Evolutionary conservation across 2,113 vertebrate genomes (phyloP), one percentile per base, ranked within the genome.

Genomic region (Euleptes europaea): DNA sequence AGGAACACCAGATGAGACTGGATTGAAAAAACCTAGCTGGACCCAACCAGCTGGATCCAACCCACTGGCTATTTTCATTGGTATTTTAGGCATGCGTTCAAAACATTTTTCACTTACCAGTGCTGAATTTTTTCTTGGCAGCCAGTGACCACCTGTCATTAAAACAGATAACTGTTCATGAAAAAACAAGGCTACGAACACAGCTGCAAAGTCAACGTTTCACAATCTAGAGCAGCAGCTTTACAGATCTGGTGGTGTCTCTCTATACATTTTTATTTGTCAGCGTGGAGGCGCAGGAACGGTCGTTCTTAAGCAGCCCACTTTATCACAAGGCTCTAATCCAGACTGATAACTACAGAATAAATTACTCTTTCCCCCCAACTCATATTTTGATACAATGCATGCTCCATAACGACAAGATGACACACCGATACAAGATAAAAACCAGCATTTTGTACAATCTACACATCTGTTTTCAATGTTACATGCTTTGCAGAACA

Each of bases 61-160:
- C 60, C 60, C 93, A 49, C 49, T 93, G 76, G 83, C 72, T 89
- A 93, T 31, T 86, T 78, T 89, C 70, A 87, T 90, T 88, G 80
- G 87, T 90, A 93, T 94, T 95, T 94, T 91, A 95, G 51, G 84
- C 91, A 90, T 89, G 80, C 42, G 95, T 93, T 93, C 88, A 94
- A n/a, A 95, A 94, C 63, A 76, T 90, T 91, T 94, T 95, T 90
- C 92, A 97, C 98, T 99, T 97, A 99, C 98, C 98, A 99, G 90
- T 98, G 98, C 94, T 97, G 97, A 92, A 98, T 97, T 93, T 97
- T 97, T 96, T 97, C 96, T 89, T 98, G 97, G 96, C 98, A 99
- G 96, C 97, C 96, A 95, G 95, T 97, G 97, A 99, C 98, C 97
- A 99, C 98, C 98, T 99, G 97, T 98, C 97, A 96, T 96, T 89